Conservation (phyloP, 2,888 invertebrate species). For the Rhagonycha lutea region DNA sequence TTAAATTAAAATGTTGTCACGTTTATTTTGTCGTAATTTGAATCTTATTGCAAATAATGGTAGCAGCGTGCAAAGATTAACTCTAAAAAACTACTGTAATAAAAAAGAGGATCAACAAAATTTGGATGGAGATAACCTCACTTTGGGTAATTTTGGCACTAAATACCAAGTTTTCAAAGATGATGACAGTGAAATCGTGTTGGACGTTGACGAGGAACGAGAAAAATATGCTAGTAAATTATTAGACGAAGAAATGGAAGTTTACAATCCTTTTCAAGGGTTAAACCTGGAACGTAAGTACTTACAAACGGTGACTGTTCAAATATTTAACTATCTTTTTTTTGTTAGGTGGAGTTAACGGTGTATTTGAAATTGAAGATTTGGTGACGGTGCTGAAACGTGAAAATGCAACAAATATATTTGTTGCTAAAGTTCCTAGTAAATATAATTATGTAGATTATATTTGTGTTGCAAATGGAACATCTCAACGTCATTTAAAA, state of each 20-base stretch:
- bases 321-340: background rate
- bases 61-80: background rate
- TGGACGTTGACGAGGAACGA: conserved; percentile 73
- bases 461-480: conserved; percentile 79
- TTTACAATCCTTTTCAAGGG: conserved; percentile 66
- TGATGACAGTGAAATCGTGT: conserved; percentile 69
- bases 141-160: conserved; percentile 41
- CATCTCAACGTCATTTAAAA: conserved; percentile 73
- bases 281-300: conserved; percentile 64
- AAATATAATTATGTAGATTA: conserved; percentile 82
- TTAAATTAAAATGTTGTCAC: conserved; percentile 2
- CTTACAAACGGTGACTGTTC: background rate
- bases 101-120: background rate
- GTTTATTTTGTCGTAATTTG: background rate
- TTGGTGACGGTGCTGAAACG: conserved; percentile 73
- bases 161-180: conserved; percentile 76
- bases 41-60: background rate
- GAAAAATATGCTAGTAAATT: conserved; percentile 43
- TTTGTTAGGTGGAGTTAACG: conserved; percentile 72
- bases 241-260: conserved; percentile 43
- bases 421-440: conserved; percentile 76
- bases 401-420: conserved; percentile 81
- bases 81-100: background rate
- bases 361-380: conserved; percentile 89
- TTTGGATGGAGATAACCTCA: conserved; percentile 11